Percentiles rank a stretch among this genome's conserved stretches.
Conservation (phyloP, 37 sponge, comb jelly and placozoan species). For the Beroe forskalii region DNA sequence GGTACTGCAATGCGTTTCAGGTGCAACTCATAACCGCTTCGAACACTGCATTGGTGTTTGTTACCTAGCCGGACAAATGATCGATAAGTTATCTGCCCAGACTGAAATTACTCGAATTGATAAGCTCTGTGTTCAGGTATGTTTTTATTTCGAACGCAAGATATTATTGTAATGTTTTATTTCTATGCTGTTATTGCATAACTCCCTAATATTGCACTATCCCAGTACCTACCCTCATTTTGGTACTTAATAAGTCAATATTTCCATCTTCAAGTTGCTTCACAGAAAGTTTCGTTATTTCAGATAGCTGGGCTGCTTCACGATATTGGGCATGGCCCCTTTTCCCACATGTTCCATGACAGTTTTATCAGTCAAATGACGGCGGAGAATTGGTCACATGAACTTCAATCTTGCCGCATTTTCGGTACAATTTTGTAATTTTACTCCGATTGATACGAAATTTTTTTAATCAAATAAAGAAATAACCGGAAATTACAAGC, state of each 20-base stretch:
- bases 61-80: slow-evolving; percentile 84
- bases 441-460: too few species aligned
- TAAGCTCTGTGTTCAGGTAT: slow-evolving; percentile 88
- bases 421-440: neutral
- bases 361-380: slow-evolving; percentile 73
- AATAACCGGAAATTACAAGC: too few species aligned
- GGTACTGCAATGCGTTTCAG: too few species aligned
- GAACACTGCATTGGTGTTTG: slow-evolving; percentile 95
- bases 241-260: neutral
- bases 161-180: neutral
- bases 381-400: slow-evolving; percentile 64
- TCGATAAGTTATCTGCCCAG: slow-evolving; percentile 75
- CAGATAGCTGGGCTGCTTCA: slow-evolving; percentile 62
- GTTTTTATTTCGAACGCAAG: neutral
- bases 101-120: slow-evolving; percentile 84
- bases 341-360: slow-evolving; percentile 91
- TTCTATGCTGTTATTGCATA: neutral
- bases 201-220: neutral
- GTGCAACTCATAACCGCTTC: slow-evolving; percentile 92
- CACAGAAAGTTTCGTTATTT: too few species aligned
- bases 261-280: neutral
- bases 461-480: too few species aligned
- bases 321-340: slow-evolving; percentile 87
- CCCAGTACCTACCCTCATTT: too few species aligned
- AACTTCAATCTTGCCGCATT: slow-evolving; percentile 26